Conservation (phyloP, 2,113 vertebrate genomes). For the Pandion haliaetus region DNA sequence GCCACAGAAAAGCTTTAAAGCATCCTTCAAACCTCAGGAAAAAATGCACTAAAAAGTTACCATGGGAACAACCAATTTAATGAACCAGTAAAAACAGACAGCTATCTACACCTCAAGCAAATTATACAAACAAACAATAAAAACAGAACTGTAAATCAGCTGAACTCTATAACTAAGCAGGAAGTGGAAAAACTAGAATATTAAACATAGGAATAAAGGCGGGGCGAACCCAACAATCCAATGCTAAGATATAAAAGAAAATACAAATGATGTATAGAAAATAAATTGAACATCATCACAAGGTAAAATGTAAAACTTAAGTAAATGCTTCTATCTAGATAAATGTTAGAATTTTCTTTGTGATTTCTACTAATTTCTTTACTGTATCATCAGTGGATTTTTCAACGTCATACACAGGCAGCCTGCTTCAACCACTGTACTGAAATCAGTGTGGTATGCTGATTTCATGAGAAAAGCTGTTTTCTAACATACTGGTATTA, state of each 20-base stretch:
- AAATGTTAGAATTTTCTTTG: neutral
- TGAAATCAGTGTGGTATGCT: neutral
- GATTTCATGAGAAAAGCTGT: neutral
- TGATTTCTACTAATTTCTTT: neutral
- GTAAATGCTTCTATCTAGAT: neutral
- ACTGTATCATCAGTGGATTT: neutral
- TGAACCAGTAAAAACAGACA: constrained; percentile 64
- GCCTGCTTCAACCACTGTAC: neutral
- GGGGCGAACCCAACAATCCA: neutral
- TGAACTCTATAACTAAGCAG: constrained; percentile 34
- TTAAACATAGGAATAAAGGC: neutral
- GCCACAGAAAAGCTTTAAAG: constrained; percentile 61
- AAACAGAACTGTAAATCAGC: constrained; percentile 55
- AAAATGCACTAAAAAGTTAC: constrained; percentile 64
- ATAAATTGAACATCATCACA: neutral
- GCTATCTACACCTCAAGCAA: constrained; percentile 68
- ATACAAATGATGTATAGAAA: neutral
- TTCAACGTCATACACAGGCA: neutral
- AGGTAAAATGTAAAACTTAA: neutral
- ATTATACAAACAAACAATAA: constrained; percentile 67
- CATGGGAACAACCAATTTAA: constrained; percentile 75
- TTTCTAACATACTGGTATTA: neutral
- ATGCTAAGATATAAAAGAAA: neutral
- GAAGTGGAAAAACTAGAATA: neutral
- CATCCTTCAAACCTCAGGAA: constrained; percentile 65